Conservation (phyloP, 2,888 invertebrate genomes). For the Anaspis maculata region DNA sequence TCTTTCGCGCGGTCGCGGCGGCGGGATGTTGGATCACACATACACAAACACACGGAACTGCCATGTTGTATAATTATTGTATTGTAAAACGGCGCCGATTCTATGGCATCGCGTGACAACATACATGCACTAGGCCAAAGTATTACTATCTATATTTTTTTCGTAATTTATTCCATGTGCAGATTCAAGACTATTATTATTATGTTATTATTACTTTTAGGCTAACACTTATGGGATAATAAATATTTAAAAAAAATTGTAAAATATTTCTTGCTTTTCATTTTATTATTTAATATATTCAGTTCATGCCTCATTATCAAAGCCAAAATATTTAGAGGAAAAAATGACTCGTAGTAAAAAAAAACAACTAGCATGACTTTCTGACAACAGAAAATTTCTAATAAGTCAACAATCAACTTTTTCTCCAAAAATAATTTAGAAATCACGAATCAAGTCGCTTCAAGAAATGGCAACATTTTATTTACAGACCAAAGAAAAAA, state of each 20-base stretch:
- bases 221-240: slow-evolving; percentile 40
- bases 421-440: too few relatives aligned
- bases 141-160: slow-evolving; percentile 39
- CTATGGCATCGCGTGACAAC: slow-evolving; percentile 9
- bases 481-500: too few relatives aligned
- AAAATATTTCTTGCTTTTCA: slow-evolving; percentile 23
- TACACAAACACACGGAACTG: slow-evolving; percentile 36
- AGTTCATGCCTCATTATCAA: slow-evolving; percentile 12
- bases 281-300: slow-evolving; percentile 14
- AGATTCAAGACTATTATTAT: slow-evolving; percentile 38
- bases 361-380: too few relatives aligned
- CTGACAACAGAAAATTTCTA: too few relatives aligned
- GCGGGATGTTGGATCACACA: too few relatives aligned
- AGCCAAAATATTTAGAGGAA: too few relatives aligned
- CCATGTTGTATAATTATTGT: slow-evolving; percentile 33
- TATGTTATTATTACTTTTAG: slow-evolving; percentile 37
- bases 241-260: slow-evolving; percentile 34
- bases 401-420: too few relatives aligned
- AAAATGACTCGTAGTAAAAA: too few relatives aligned
- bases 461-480: too few relatives aligned
- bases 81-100: slow-evolving; percentile 18
- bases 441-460: too few relatives aligned
- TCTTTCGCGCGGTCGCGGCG: slow-evolving; percentile 2
- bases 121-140: slow-evolving; percentile 41
- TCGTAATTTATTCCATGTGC: slow-evolving; percentile 41